Percentiles rank a stretch among this genome's conserved stretches.
Evolutionary conservation across 2,797 vertebrate genomes (phyloP).

Genomic region (Spinus olivaceus): DNA sequence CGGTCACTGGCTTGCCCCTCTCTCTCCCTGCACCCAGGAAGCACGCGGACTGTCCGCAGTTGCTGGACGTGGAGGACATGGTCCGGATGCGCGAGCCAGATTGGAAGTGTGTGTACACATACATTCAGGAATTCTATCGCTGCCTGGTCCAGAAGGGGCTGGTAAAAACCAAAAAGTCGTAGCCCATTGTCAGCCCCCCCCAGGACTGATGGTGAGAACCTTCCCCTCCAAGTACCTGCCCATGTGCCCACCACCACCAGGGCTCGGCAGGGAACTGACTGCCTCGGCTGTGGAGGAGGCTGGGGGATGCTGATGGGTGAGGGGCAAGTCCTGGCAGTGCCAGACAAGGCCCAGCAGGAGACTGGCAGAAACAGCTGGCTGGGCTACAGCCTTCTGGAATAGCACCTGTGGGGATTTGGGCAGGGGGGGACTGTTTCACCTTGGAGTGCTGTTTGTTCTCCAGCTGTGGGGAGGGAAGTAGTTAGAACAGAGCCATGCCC

Average conservation of each 20-base stretch:
- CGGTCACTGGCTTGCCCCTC: conserved; percentile 70
- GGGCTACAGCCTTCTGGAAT: neutral
- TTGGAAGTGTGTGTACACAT: conserved; percentile 99
- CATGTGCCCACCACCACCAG: neutral
- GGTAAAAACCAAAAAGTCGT: conserved; percentile 99
- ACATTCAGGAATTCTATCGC: conserved; percentile 99
- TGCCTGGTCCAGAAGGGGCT: conserved; percentile 98
- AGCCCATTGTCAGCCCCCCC: conserved; percentile 77
- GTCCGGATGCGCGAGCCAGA: conserved; percentile 98
- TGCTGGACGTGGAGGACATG: conserved; percentile 99
- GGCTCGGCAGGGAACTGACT: neutral
- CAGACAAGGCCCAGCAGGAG: neutral
- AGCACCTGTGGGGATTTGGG: neutral
- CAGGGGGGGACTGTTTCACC: neutral
- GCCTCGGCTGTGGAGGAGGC: neutral
- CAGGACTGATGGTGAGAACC: conserved; percentile 87
- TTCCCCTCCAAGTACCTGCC: conserved; percentile 28
- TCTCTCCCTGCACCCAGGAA: conserved; percentile 84
- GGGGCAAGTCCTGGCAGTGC: neutral
- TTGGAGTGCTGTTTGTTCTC: neutral
- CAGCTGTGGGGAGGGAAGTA: neutral
- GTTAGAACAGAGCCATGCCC: neutral
- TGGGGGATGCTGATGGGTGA: neutral
- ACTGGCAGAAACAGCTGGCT: neutral
- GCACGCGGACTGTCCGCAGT: conserved; percentile 96